A percentile compares a stretch with the other conserved stretches of the same genome.
phyloP scores from a whole-genome alignment of 2,888 invertebrate species.

The Nebria brevicollis region DNA sequence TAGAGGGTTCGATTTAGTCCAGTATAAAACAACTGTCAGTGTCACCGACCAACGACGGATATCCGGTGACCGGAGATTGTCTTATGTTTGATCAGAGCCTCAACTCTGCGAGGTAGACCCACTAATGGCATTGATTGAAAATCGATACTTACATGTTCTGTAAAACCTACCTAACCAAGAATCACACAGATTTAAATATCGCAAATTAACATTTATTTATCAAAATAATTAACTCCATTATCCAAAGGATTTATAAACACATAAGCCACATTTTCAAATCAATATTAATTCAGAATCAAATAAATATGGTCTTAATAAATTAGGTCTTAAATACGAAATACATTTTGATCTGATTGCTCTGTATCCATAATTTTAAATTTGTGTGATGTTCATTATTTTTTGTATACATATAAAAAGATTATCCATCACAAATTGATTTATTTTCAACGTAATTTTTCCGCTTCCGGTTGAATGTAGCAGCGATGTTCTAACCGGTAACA shows the following conservation, averaged over 20 bases:
- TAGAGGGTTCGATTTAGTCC: neutral
- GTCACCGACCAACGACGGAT: constrained; percentile 29
- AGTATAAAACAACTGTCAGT: constrained; percentile 31
- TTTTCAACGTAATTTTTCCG: neutral
- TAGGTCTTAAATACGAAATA: no score
- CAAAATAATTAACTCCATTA: neutral
- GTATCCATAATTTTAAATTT: no score
- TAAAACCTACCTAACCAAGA: neutral
- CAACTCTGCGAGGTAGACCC: constrained; percentile 1
- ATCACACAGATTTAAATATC: neutral
- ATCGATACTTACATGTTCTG: constrained; percentile 4
- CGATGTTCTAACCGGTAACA: neutral
- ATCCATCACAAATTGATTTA: neutral
- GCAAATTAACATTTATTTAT: neutral
- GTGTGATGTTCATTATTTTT: no score
- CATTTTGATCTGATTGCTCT: no score
- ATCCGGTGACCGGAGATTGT: constrained; percentile 60
- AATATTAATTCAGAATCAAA: neutral
- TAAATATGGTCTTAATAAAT: no score
- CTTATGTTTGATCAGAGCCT: constrained; percentile 57
- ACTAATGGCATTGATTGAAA: constrained; percentile 21
- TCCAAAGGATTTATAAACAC: neutral
- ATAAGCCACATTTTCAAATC: neutral
- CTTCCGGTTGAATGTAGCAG: neutral
- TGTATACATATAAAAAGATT: neutral